Conservation (phyloP, 2,797 vertebrate genomes). For the Gymnoscopelus braueri region DNA sequence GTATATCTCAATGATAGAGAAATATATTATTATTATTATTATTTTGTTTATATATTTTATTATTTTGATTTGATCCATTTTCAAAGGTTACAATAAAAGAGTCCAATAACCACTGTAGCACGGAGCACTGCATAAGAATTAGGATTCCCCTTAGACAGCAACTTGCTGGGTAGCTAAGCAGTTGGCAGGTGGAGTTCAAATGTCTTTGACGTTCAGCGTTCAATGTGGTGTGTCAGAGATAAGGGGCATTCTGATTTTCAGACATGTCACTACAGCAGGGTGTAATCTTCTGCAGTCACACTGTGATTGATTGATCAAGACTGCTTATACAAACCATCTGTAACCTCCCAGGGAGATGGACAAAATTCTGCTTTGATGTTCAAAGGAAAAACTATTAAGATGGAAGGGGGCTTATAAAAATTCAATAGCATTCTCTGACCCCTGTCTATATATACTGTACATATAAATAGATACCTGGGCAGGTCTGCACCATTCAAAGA, state of each 20-base stretch:
- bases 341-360: background rate
- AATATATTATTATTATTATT: too few relatives aligned
- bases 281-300: background rate
- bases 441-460: background rate
- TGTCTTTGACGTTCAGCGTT: background rate
- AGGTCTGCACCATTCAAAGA: too few relatives aligned
- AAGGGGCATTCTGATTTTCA: background rate
- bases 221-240: background rate
- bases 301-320: background rate
- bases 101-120: too few relatives aligned
- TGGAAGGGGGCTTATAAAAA: background rate
- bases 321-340: background rate
- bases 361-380: slow-evolving; percentile 2
- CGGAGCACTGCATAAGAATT: too few relatives aligned
- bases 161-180: too few relatives aligned
- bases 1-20: too few relatives aligned
- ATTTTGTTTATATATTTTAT: too few relatives aligned
- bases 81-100: too few relatives aligned
- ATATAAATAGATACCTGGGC: too few relatives aligned
- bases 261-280: slow-evolving; percentile 4
- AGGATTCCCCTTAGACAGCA: too few relatives aligned
- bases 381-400: slow-evolving; percentile 7
- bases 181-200: background rate
- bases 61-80: too few relatives aligned
- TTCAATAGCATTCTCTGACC: background rate